Evolutionary conservation across 2,797 vertebrate genomes (phyloP).

Genomic region (Pseudomugil gertrudae): DNA sequence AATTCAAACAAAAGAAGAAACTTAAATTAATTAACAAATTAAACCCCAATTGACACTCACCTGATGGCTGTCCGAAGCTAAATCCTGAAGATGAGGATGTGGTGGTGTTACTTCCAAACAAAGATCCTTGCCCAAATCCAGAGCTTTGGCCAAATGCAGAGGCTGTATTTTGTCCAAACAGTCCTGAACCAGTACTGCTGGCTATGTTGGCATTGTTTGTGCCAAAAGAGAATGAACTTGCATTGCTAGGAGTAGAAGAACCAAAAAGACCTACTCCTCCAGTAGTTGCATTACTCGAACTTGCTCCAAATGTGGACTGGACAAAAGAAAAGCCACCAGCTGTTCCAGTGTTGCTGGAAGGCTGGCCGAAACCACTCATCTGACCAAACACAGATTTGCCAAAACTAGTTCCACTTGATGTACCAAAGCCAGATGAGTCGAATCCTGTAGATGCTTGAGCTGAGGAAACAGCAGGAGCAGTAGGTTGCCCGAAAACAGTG

Average conservation of each 20-base stretch:
- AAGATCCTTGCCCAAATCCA: slow-evolving; percentile 85
- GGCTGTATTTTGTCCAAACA: slow-evolving; percentile 86
- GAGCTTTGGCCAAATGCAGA: slow-evolving; percentile 88
- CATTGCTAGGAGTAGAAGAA: slow-evolving; percentile 69
- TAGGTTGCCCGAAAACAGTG: slow-evolving; percentile 66
- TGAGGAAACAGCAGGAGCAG: slow-evolving; percentile 43
- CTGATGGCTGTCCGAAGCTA: slow-evolving; percentile 90
- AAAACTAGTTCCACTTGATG: slow-evolving; percentile 56
- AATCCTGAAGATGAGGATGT: slow-evolving; percentile 88
- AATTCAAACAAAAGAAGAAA: neutral
- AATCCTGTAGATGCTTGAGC: slow-evolving; percentile 72
- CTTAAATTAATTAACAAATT: neutral
- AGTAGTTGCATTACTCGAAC: slow-evolving; percentile 54
- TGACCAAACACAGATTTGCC: slow-evolving; percentile 85
- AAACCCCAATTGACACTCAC: slow-evolving; percentile 72
- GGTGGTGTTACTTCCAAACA: slow-evolving; percentile 89
- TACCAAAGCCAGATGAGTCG: slow-evolving; percentile 62
- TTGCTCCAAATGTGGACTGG: slow-evolving; percentile 77
- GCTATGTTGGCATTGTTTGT: slow-evolving; percentile 66
- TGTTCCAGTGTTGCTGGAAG: slow-evolving; percentile 53
- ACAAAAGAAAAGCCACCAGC: slow-evolving; percentile 82
- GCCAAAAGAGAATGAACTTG: slow-evolving; percentile 89
- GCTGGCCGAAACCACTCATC: slow-evolving; percentile 85
- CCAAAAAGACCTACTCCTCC: slow-evolving; percentile 82
- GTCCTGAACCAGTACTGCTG: slow-evolving; percentile 67